phyloP scores from a whole-genome alignment of 2,113 vertebrate species.

The Agapornis roseicollis region DNA sequence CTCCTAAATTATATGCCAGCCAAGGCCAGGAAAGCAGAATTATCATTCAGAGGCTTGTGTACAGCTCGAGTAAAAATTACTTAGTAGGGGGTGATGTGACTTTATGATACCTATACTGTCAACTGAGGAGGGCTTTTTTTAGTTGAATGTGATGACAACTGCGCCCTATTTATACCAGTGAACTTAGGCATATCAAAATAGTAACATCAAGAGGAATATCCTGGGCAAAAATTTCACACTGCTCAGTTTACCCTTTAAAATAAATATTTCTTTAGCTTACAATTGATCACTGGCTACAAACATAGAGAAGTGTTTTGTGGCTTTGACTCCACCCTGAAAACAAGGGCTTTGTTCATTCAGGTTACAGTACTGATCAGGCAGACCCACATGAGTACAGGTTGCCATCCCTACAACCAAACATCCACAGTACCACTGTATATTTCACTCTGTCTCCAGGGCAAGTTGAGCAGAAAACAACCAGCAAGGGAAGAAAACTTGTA shows the following conservation, averaged over 20 bases:
- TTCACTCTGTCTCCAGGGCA: neutral
- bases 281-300: neutral
- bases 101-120: slow-evolving; percentile 42
- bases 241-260: slow-evolving; percentile 56
- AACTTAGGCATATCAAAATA: slow-evolving; percentile 65
- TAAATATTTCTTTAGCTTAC: slow-evolving; percentile 66
- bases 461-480: neutral
- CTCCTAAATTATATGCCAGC: neutral
- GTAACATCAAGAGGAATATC: slow-evolving; percentile 56
- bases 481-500: neutral
- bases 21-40: neutral
- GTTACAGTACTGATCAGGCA: neutral
- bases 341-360: neutral
- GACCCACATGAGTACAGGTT: neutral
- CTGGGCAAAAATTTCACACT: slow-evolving; percentile 18
- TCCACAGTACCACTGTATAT: neutral
- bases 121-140: slow-evolving; percentile 39
- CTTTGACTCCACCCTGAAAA: neutral
- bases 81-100: slow-evolving; percentile 10
- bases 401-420: neutral
- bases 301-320: neutral
- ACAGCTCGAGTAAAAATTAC: neutral
- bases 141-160: slow-evolving; percentile 68
- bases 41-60: neutral
- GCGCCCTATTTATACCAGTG: slow-evolving; percentile 73